Conservation (phyloP, 2,888 invertebrate genomes). For the Boloria selene region DNA sequence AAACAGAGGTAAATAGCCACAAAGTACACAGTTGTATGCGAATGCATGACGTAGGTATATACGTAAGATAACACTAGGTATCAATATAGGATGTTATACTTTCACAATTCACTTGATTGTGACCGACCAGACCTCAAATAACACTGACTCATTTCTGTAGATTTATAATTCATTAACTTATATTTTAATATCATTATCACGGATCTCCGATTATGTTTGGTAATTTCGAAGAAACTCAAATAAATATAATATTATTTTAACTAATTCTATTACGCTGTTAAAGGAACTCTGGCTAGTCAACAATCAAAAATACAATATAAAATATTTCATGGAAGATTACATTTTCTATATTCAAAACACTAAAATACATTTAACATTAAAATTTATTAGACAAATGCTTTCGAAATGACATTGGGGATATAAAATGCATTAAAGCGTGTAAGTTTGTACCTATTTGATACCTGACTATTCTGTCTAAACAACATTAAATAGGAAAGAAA, state of each 20-base stretch:
- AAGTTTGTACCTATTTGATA: constrained; percentile 72
- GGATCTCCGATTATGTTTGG: no score
- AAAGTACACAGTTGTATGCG: constrained; percentile 60
- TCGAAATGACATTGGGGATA: constrained; percentile 57
- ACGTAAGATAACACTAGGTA: constrained; percentile 61
- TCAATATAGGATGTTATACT: constrained; percentile 63
- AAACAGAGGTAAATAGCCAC: constrained; percentile 65
- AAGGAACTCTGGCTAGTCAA: constrained; percentile 27
- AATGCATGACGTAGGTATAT: constrained; percentile 41
- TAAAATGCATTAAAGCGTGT: constrained; percentile 60
- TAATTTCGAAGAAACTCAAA: no score
- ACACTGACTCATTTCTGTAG: neutral
- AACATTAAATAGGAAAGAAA: constrained; percentile 47
- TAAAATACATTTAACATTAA: constrained; percentile 59
- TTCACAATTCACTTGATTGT: constrained; percentile 30
- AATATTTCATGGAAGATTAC: constrained; percentile 53
- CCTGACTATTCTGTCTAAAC: constrained; percentile 51
- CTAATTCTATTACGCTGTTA: neutral
- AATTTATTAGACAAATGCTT: constrained; percentile 65
- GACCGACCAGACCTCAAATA: constrained; percentile 29
- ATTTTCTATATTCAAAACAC: constrained; percentile 52
- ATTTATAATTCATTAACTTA: neutral
- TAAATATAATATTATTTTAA: neutral
- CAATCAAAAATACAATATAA: constrained; percentile 12
- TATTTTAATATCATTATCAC: neutral